Conservation (phyloP, 2,797 vertebrate species). For the Halcyon chelicuti region DNA sequence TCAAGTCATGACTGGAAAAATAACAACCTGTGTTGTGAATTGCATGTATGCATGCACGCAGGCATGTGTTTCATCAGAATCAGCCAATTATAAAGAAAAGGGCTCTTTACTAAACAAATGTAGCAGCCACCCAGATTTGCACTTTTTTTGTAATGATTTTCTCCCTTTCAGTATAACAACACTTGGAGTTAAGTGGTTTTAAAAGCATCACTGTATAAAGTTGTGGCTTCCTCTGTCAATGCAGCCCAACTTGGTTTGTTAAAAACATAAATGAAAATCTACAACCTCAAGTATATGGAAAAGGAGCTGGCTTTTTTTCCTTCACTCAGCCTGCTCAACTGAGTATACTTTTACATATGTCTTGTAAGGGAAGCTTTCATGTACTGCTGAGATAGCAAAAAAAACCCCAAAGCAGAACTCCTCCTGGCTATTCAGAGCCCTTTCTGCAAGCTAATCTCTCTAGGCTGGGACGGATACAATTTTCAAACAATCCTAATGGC, state of each 20-base stretch:
- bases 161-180: constrained; percentile 62
- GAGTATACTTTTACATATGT: constrained; percentile 3
- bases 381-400: constrained; percentile 32
- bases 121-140: constrained; percentile 20
- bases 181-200: constrained; percentile 64
- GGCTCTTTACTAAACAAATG: constrained; percentile 51
- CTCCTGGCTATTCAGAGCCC: not conserved
- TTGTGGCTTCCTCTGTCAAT: constrained; percentile 15
- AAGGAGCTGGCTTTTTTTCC: not conserved
- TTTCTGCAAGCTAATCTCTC: not conserved
- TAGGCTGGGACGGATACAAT: not conserved
- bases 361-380: not conserved
- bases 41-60: not conserved
- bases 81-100: constrained; percentile 42
- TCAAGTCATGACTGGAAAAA: constrained; percentile 39
- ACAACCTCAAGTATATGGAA: constrained; percentile 10
- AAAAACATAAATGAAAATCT: constrained; percentile 63
- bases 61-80: constrained; percentile 47
- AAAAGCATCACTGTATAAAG: constrained; percentile 71
- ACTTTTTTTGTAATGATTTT: constrained; percentile 59
- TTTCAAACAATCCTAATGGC: not conserved
- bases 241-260: not conserved
- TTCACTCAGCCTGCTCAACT: not conserved
- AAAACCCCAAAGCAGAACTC: not conserved
- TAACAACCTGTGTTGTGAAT: constrained; percentile 28